Evolutionary conservation across 2,888 invertebrate genomes (phyloP), one percentile per base, ranked within the genome.

Genomic region (Microctonus hyperodae): DNA sequence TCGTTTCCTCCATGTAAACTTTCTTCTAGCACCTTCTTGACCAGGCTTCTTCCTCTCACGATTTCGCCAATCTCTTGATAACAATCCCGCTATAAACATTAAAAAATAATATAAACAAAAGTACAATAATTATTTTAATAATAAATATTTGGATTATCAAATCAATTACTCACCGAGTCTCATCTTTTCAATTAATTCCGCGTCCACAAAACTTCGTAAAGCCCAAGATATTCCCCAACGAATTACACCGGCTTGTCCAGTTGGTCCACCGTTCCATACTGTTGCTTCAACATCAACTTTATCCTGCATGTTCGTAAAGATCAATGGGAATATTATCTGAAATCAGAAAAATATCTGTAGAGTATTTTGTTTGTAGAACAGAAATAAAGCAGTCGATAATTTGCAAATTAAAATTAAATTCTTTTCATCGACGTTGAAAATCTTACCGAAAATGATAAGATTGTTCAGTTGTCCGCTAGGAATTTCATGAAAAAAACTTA

Each of bases 1-100:
- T 86, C 95, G 90, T 81, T 91, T 95, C 85, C 93, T 94, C 97
- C 97, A 98, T 70, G 96, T 96, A 79, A 90, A 93, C 83, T 95
- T 95, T 81, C 90, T 92, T 77, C 97, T 91, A 22, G 97, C 96
- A 75, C 94, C 93, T 76, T 90, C 91, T 85, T 96, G 96, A 7
- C 97, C 97, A 62, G 92, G 92, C 90, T 97, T 97, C 90, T 96
- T 95, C 74, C 97, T 89, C 85, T 98, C 97, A 66, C 89, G 88
- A 22, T 85, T 86, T 64, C 97, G 76, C 69, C 58, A 68, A 65
- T 83, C 97, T 77, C 88, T 87, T 22, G 93, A 94, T 57, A 98
- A 85, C 67, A 97, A 85, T 48, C 98, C 98, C 83, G 96, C 94
- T 92, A 79, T 59, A 86, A 28, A 28, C 3, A 28, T 56, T 16